A percentile compares a stretch with the other conserved stretches of the same genome.
Conservation (phyloP, 2,888 invertebrate species). For the Azorinus chamasolen region DNA sequence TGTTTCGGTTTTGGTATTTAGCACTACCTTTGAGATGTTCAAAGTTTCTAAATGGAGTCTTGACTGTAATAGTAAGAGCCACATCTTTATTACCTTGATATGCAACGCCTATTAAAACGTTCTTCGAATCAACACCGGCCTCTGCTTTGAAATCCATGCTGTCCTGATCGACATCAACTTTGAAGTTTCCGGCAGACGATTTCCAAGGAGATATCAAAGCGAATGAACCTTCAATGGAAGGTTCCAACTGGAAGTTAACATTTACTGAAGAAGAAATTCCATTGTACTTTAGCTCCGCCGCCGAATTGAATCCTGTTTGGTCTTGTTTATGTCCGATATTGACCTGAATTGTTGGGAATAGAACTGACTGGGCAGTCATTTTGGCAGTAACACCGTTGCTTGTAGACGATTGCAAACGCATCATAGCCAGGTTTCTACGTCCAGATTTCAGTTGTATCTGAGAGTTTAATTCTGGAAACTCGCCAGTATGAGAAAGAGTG, state of each 20-base stretch:
- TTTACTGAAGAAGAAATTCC: constrained; percentile 21
- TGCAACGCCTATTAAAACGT: neutral
- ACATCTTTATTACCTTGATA: neutral
- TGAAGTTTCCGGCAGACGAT: constrained; percentile 3
- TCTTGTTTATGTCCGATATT: constrained; percentile 30
- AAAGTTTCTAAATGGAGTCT: constrained; percentile 63
- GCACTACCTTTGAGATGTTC: neutral
- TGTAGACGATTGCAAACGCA: constrained; percentile 15
- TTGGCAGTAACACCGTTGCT: constrained; percentile 12
- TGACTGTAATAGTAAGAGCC: constrained; percentile 31
- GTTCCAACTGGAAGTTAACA: constrained; percentile 22
- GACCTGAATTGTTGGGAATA: constrained; percentile 42
- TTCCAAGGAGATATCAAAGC: too few species aligned
- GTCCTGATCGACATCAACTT: neutral
- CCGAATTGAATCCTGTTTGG: constrained; percentile 30
- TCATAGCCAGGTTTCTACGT: constrained; percentile 36
- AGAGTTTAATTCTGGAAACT: constrained; percentile 27
- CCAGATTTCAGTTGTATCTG: constrained; percentile 32
- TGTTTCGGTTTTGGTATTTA: constrained; percentile 1
- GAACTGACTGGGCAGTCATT: constrained; percentile 22
- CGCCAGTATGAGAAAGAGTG: constrained; percentile 34
- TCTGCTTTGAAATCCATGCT: neutral
- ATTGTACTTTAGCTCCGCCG: constrained; percentile 35
- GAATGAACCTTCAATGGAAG: constrained; percentile 5
- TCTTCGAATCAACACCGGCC: too few species aligned